These are phyloP conservation scores for Pyrgus malvae DNA, from an alignment of 2,888 invertebrate genomes.

Conservation along the genomic window DNA sequence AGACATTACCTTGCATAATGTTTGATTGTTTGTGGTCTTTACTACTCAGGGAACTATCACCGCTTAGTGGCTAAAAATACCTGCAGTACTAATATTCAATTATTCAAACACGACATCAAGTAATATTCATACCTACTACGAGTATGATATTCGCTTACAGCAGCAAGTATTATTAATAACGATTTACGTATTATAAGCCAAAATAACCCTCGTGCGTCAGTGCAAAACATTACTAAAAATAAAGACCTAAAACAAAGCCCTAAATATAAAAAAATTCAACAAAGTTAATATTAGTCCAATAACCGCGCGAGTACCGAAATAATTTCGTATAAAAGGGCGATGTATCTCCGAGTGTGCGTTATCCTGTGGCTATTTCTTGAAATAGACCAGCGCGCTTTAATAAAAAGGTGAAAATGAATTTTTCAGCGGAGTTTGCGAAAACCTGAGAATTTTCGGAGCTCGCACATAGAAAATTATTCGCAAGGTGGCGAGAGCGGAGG, in stretches of 20 bases:
- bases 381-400: conserved; percentile 11
- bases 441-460: conserved; percentile 11
- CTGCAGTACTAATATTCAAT: no score
- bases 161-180: no score
- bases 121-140: no score
- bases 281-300: conserved; percentile 6
- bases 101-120: no score
- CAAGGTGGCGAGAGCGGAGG: conserved; percentile 13
- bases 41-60: no score
- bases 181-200: no score
- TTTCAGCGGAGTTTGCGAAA: conserved; percentile 8
- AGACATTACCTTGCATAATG: no score
- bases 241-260: not conserved
- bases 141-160: no score
- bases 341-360: not conserved
- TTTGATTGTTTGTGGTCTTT: no score
- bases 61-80: no score
- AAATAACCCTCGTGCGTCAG: no score
- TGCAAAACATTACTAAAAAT: no score
- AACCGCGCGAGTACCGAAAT: not conserved
- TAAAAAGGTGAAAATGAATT: conserved; percentile 13
- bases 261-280: not conserved
- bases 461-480: conserved; percentile 10
- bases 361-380: not conserved
- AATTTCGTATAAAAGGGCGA: not conserved